Base-by-base conservation (phyloP, 1,140 invertebrate species). In the Drosophila kurseongensis region DNA sequence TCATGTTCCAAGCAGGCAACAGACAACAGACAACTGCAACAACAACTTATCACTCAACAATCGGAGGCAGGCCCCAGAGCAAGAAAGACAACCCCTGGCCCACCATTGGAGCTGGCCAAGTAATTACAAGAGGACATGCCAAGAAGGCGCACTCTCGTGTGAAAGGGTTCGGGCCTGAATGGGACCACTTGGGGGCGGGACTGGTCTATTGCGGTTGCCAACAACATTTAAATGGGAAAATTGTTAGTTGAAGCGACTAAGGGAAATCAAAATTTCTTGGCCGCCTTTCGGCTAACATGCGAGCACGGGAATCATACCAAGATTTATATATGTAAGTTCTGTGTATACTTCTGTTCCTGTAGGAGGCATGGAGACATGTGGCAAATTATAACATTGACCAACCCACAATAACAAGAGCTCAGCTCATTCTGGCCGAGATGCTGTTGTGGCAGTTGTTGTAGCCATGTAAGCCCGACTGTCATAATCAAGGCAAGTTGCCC, bases 111-210 rank as follows among this genome's bases (percentile, higher is more conserved):
- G 52, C 50, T 54, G 59, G 57, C 67, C 66, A 78, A 78, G 82
- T 85, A 85, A 85, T 85, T 86, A 85, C 74, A 68, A 40, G 78
- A 78, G 81, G 77, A 86, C 82, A 85, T 78, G 82, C 63, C 74
- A 84, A 76, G 65, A 50, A 73, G 48, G 44, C 40, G 38, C 23
- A 29, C 42, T 36, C 61, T 62, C 41, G 44, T 77, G 58, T 78
- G 40, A 60, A 55, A 48, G 60, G 50, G 23, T 56, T 50, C 16
- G 13, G 50, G 35, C n/a, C 32, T 32, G n/a, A 42, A 36, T 44
- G 42, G 16, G 18, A 32, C 18, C 29, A 9, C 35, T 35, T 32
- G 14, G 14, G 13, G 41, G 9, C 9, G 13, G 45, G 16, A 10
- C 5, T 18, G 9, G 27, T 12, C 32, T 8, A 27, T 44, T 40